Evolutionary conservation across 2,888 invertebrate species (phyloP).

Genomic region (Strigamia transsilvanica): DNA sequence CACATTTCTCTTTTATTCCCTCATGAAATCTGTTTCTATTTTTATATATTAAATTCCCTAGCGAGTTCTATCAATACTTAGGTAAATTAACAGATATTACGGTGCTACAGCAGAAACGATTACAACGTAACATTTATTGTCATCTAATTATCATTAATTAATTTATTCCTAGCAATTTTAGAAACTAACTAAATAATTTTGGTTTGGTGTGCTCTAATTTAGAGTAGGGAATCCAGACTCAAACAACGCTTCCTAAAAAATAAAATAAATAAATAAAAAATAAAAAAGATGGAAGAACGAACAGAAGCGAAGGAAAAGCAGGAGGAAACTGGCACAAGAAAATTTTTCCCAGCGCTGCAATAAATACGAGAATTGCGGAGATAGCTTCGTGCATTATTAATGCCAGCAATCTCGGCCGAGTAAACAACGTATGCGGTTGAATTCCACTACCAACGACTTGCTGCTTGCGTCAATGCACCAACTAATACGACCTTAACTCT

Average conservation of each 20-base stretch:
- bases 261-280: conserved; percentile 34
- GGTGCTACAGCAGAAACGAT: too few species aligned
- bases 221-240: neutral
- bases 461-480: conserved; percentile 44
- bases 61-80: neutral
- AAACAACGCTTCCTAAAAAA: neutral
- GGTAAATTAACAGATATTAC: neutral
- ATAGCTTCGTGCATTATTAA: conserved; percentile 51
- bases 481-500: conserved; percentile 33
- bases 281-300: conserved; percentile 14
- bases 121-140: too few species aligned
- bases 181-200: too few species aligned
- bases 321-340: conserved; percentile 30
- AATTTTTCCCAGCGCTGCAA: conserved; percentile 48
- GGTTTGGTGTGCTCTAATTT: neutral
- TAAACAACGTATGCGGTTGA: conserved; percentile 49
- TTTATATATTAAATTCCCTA: neutral
- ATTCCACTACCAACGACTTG: conserved; percentile 42
- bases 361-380: conserved; percentile 49
- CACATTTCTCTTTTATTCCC: neutral
- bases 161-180: too few species aligned
- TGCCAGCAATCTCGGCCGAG: conserved; percentile 48
- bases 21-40: conserved; percentile 2
- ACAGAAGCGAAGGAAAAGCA: conserved; percentile 10
- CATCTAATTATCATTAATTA: too few species aligned